Conservation (phyloP, 2,888 invertebrate species). For the Thera britannica region DNA sequence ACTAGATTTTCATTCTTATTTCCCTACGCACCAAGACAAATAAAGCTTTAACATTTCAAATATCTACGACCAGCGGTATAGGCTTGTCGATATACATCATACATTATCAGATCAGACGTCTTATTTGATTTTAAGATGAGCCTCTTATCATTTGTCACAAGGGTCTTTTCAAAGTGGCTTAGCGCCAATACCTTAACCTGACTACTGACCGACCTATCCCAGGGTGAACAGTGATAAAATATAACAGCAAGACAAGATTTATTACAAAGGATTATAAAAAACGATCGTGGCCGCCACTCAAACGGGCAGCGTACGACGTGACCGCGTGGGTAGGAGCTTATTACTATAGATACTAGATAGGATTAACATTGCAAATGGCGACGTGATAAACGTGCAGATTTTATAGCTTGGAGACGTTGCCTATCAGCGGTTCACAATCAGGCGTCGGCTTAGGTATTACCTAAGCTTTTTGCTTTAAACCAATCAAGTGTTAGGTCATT, state of each 20-base stretch:
- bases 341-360: conserved; percentile 9
- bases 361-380: conserved; percentile 14
- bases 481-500: not conserved
- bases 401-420: not conserved
- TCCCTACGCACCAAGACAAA: too few relatives aligned
- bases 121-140: too few relatives aligned
- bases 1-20: too few relatives aligned
- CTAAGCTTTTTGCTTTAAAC: not conserved
- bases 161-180: too few relatives aligned
- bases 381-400: conserved; percentile 12
- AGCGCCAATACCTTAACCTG: too few relatives aligned
- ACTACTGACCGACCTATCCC: not conserved
- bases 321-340: conserved; percentile 11
- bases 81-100: too few relatives aligned
- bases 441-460: not conserved
- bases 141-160: too few relatives aligned
- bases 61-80: too few relatives aligned
- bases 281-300: not conserved
- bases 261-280: not conserved
- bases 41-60: too few relatives aligned
- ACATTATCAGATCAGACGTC: too few relatives aligned
- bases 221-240: not conserved
- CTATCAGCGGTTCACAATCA: not conserved
- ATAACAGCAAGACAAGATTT: not conserved
- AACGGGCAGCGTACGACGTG: not conserved